These are phyloP conservation scores for Aricia artaxerxes DNA, from an alignment of 2,888 invertebrate genomes.

Conservation along the genomic window DNA sequence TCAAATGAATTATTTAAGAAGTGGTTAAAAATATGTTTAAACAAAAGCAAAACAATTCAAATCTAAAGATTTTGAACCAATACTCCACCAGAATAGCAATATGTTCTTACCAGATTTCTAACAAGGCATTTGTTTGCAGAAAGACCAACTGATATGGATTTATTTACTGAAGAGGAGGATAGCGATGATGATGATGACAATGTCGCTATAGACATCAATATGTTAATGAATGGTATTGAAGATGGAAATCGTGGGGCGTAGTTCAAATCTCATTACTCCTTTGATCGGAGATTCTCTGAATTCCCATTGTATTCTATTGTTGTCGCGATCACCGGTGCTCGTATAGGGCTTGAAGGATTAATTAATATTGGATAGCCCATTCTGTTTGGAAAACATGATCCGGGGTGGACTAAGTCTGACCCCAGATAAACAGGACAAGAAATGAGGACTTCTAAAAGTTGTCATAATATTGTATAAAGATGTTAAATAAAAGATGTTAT, in stretches of 20 bases:
- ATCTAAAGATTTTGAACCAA: too few species aligned
- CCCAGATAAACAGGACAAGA: background rate
- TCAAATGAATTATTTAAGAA: too few species aligned
- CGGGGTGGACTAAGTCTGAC: too few species aligned
- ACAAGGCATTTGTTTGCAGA: background rate
- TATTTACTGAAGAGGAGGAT: slow-evolving; percentile 1
- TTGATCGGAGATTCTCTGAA: too few species aligned
- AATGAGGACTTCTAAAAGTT: background rate
- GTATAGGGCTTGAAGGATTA: too few species aligned
- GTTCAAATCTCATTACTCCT: background rate
- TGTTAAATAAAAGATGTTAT: slow-evolving; percentile 45
- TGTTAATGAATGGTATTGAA: slow-evolving; percentile 55
- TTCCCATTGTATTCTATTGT: too few species aligned
- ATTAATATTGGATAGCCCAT: background rate
- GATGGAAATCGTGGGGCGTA: background rate
- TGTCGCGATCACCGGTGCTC: too few species aligned
- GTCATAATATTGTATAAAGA: background rate
- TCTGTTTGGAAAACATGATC: too few species aligned
- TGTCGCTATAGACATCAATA: slow-evolving; percentile 59
- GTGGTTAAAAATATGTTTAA: too few species aligned
- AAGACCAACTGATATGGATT: background rate
- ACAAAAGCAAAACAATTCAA: too few species aligned
- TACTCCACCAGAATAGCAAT: too few species aligned
- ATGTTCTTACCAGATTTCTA: background rate
- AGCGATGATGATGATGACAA: slow-evolving; percentile 19